Evolutionary conservation across 2,888 invertebrate species (phyloP), one percentile per base, ranked within the genome.

Genomic region (Scaptodrosophila latifasciaeformis): DNA sequence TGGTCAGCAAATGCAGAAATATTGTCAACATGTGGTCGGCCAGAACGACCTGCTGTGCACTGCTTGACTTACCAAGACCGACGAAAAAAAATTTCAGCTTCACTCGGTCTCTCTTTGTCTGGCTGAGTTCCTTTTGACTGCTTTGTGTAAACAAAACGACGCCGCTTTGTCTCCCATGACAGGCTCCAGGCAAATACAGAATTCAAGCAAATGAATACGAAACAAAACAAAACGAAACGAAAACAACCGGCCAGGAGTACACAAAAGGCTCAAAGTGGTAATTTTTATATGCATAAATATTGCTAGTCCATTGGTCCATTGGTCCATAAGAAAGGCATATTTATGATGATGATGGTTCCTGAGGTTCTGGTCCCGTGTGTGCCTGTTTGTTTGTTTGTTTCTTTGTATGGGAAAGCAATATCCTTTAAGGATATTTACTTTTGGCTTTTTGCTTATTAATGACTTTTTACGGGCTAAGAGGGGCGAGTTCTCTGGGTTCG

Each of bases 381-480:
- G 24, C 7, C 24, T 24, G 24, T 24, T 7, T 24, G 24, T 24
- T 24, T 24, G 24, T 24, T 24, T 24, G 24, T 24, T 24, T n/a
- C n/a, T n/a, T 2, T 37, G 2, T 37, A 37, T 37, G 15, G 37
- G 37, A 13, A 37, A 37, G 42, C 56, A 62, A 70, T 64, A 57
- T 72, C 78, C 72, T 72, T 77, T 59, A 80, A 72, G 78, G 72
- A 72, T 72, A 80, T 72, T 80, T 72, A 72, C 72, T 80, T 80
- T 69, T 66, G 70, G 70, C 64, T 74, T 59, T 69, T 72, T 70
- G 64, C 64, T 80, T 72, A 72, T 72, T 72, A 72, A 72, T 72
- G 80, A 72, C 74, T 9, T 24, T 24, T 24, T 24, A 3, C 7
- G 24, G 24, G n/a, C n/a, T n/a, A 7, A 24, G 24, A 7, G 4